Evolutionary conservation across 2,888 invertebrate species (phyloP).

Genomic region (Macrosoma leucophasiata): DNA sequence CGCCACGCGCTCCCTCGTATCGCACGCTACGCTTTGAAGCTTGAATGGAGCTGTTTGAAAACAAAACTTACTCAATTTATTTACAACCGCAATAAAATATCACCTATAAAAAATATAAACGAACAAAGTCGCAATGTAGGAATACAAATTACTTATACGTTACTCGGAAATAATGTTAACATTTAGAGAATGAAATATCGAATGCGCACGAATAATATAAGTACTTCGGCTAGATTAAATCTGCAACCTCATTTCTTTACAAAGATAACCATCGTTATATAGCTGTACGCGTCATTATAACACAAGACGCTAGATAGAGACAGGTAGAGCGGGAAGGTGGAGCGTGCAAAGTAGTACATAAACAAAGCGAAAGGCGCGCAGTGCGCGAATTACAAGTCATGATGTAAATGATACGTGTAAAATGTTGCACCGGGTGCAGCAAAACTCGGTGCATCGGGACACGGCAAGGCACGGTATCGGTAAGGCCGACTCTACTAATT

Average conservation of each 20-base stretch:
- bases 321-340: constrained; percentile 60
- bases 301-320: constrained; percentile 46
- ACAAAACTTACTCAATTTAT: no score
- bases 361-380: constrained; percentile 33
- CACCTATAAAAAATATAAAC: no score
- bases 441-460: constrained; percentile 29
- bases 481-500: constrained; percentile 57
- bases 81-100: no score
- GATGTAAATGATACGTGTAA: constrained; percentile 30
- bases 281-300: constrained; percentile 7
- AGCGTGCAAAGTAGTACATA: constrained; percentile 50
- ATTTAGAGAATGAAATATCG: no score
- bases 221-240: constrained; percentile 5
- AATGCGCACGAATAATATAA: background rate
- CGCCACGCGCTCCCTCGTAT: no score
- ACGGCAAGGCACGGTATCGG: constrained; percentile 35
- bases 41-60: no score
- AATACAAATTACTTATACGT: no score
- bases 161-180: no score
- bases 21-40: no score
- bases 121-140: no score
- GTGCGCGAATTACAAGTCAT: no score
- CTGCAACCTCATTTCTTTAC: constrained; percentile 3
- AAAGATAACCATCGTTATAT: constrained; percentile 6
- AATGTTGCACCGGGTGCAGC: constrained; percentile 35